Evolutionary conservation across 2,888 invertebrate species (phyloP).

Genomic region (Macrosoma leucophasiata): DNA sequence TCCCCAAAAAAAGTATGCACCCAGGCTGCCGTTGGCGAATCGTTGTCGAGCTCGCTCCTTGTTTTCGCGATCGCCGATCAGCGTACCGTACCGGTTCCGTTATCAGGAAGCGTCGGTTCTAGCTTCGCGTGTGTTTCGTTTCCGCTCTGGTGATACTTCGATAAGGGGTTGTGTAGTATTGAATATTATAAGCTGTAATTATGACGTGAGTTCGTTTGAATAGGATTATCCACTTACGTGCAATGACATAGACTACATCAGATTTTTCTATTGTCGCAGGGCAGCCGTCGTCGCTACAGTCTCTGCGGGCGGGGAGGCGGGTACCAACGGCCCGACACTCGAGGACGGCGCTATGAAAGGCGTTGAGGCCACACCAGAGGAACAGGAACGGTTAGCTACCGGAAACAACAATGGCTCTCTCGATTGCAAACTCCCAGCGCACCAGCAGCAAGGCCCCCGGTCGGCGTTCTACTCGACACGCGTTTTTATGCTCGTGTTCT

Average conservation of each 20-base stretch:
- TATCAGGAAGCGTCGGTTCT: slow-evolving; percentile 43
- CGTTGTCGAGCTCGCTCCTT: slow-evolving; percentile 26
- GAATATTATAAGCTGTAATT: slow-evolving; percentile 12
- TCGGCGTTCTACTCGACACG: slow-evolving; percentile 88
- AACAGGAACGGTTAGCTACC: slow-evolving; percentile 65
- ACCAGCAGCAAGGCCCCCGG: slow-evolving; percentile 77
- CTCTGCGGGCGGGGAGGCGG: slow-evolving; percentile 55
- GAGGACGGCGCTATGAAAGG: slow-evolving; percentile 67
- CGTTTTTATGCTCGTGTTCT: slow-evolving; percentile 91
- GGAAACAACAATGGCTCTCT: slow-evolving; percentile 84
- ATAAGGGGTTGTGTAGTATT: slow-evolving; percentile 28
- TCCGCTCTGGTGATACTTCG: slow-evolving; percentile 30
- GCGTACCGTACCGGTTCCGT: slow-evolving; percentile 39
- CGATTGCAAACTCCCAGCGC: slow-evolving; percentile 83
- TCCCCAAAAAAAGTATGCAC: slow-evolving; percentile 43
- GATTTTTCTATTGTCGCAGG: slow-evolving; percentile 53
- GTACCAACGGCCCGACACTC: slow-evolving; percentile 53
- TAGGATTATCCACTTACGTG: neutral
- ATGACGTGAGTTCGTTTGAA: slow-evolving; percentile 57
- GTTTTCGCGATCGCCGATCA: slow-evolving; percentile 39
- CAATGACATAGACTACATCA: neutral
- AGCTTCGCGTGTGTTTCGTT: slow-evolving; percentile 50
- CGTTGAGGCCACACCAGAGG: slow-evolving; percentile 68
- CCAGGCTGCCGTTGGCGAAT: slow-evolving; percentile 31
- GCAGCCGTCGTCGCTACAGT: slow-evolving; percentile 50